Percentiles rank a stretch among this genome's conserved stretches.
Evolutionary conservation across 2,797 vertebrate species (phyloP).

Genomic region (Gymnocypris eckloni): DNA sequence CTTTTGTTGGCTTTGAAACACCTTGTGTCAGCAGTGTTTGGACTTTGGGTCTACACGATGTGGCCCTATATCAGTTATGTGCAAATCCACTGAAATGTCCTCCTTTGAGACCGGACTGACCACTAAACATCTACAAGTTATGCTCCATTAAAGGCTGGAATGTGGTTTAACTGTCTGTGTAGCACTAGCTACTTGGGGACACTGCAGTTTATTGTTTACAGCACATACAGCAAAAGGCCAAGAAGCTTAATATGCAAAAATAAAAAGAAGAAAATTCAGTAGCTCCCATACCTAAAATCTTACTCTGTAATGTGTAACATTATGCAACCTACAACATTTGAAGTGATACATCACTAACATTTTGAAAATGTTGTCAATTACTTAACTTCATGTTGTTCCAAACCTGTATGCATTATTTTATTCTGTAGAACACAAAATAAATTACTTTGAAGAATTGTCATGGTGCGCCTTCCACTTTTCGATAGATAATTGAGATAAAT

Average conservation of each 20-base stretch:
- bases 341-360: not conserved
- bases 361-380: not conserved
- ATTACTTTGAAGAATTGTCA: not conserved
- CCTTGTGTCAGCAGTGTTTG: constrained; percentile 52
- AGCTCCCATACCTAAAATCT: not conserved
- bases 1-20: constrained; percentile 56
- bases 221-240: not conserved
- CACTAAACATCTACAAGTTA: constrained; percentile 37
- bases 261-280: not conserved
- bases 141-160: constrained; percentile 20
- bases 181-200: constrained; percentile 15
- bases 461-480: not conserved
- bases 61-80: constrained; percentile 32
- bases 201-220: constrained; percentile 20
- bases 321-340: not conserved
- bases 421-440: not conserved
- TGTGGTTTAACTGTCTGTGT: constrained; percentile 37
- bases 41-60: constrained; percentile 33
- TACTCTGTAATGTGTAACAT: not conserved
- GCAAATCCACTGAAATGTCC: constrained; percentile 35
- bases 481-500: not conserved
- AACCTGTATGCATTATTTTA: not conserved
- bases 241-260: not conserved
- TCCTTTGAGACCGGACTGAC: constrained; percentile 1
- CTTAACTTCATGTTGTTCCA: not conserved